Base-by-base conservation (phyloP, 1,140 invertebrate genomes). In the Pomacea maculata region DNA sequence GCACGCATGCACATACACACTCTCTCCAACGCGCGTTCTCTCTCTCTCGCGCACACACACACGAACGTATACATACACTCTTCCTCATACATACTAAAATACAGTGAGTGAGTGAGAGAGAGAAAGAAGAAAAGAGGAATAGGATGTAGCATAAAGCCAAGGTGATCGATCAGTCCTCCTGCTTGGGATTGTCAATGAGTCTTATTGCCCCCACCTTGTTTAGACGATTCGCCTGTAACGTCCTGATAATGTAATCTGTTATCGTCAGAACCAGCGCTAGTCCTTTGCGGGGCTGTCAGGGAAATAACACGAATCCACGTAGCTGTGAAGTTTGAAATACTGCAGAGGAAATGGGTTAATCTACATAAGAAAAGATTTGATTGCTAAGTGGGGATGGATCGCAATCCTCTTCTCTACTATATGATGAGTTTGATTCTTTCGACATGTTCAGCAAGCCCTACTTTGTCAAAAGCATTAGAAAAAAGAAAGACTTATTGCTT, bases 51-150 rank as follows among this genome's bases (percentile, higher is more conserved):
- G 0, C 11, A 6, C 57, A 52, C 11, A 29, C 25, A 34, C 71
- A 73, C 25, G n/a, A 55, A 73, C 25, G 1, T 14, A 29, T 14
- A 71, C 70, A 71, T 6, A 73, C 25, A 29, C 71, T 57, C 71
- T 19, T 29, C 17, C 45, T 19, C 71, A 73, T 29, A 29, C 25
- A 73, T 29, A 10, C 25, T 29, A 12, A 75, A 55, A 75, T 34
- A 75, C 52, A 75, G 54, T 55, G 73, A 75, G 9, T 25, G 73
- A 29, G 54, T 61, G 72, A 73, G 72, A 73, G 72, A 73, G 34
- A 73, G 72, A 73, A 10, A 73, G 72, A 52, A 73, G 72, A 73
- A 54, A 73, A 52, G 55, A 52, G 9, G 8, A 57, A 15, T 19
- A 57, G 12, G 9, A n/a, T 11, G 4, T 12, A 10, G 17, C 14